Conservation (phyloP, 2,888 invertebrate genomes). For the Stenolophus ochropezus region DNA sequence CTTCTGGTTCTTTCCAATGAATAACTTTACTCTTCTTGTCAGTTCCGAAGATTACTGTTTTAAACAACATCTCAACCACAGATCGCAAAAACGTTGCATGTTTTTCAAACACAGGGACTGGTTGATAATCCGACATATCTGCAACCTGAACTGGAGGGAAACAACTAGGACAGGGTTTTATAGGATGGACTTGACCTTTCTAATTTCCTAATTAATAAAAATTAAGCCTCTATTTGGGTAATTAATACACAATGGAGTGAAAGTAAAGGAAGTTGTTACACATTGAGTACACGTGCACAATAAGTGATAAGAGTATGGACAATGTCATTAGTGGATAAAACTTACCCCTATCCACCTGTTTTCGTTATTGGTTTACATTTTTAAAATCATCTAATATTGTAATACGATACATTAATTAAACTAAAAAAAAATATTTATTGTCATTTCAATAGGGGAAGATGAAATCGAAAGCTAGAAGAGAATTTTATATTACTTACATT, state of each 20-base stretch:
- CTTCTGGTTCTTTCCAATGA: slow-evolving; percentile 74
- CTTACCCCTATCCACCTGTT: no score
- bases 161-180: slow-evolving; percentile 22
- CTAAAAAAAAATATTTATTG: no score
- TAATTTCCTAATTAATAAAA: slow-evolving; percentile 18
- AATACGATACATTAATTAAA: no score
- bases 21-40: slow-evolving; percentile 72
- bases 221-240: background rate
- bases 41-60: slow-evolving; percentile 72
- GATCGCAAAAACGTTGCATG: slow-evolving; percentile 72
- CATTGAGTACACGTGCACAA: background rate
- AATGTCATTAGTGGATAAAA: no score
- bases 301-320: background rate
- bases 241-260: slow-evolving; percentile 8
- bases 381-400: no score
- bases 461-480: no score
- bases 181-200: slow-evolving; percentile 41
- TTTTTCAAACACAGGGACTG: slow-evolving; percentile 69
- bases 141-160: background rate
- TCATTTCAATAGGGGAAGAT: no score
- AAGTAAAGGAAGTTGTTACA: background rate
- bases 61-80: slow-evolving; percentile 71
- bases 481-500: no score
- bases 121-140: slow-evolving; percentile 68
- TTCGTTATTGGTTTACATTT: no score